Base-by-base conservation (phyloP, 2,888 invertebrate genomes). In the Phalera bucephala region DNA sequence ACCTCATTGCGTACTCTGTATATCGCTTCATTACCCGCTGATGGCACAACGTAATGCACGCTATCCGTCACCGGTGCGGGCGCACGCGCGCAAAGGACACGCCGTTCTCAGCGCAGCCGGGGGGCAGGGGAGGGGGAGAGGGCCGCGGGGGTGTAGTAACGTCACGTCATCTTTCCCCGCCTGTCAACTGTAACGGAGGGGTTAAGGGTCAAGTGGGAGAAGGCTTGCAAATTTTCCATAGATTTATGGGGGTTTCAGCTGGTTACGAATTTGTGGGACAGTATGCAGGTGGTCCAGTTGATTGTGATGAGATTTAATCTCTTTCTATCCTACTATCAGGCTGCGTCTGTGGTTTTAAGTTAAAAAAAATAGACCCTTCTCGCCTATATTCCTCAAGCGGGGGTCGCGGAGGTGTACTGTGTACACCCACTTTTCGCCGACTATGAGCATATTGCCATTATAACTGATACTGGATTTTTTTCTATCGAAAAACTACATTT, bases 1-100 rank as follows among this genome's bases (percentile, higher is more conserved):
- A 26, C n/a, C 3, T 13, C 6, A 12, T 13, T 33, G 14, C 3
- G 35, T 62, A 52, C 40, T 64, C 73, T 74, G 49, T 46, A 19
- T 28, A 31, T 26, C 47, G 54, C 65, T 76, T 82, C 76, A 80
- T 83, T 77, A 79, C 76, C 52, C 53, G 59, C 63, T 68, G 75
- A 75, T 74, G 72, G 63, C 67, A 64, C 72, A 75, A 76, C 75
- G 70, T 72, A 66, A 72, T 82, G 84, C 80, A 74, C 56, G 75
- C 77, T 62, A 82, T 85, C 75, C 75, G 76, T 83, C 84, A 80
- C 74, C 64, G 64, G 72, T 72, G 67, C 60, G 33, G 39, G 49
- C 44, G 44, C 46, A 82, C 59, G 36, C 43, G 47, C 43, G 44
- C 46, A 82, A 81, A 85, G 84, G 84, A 84, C 82, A 82, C 72